These are phyloP conservation scores for Epinotia bilunana DNA, from an alignment of 2,888 invertebrate species.

Conservation along the genomic window DNA sequence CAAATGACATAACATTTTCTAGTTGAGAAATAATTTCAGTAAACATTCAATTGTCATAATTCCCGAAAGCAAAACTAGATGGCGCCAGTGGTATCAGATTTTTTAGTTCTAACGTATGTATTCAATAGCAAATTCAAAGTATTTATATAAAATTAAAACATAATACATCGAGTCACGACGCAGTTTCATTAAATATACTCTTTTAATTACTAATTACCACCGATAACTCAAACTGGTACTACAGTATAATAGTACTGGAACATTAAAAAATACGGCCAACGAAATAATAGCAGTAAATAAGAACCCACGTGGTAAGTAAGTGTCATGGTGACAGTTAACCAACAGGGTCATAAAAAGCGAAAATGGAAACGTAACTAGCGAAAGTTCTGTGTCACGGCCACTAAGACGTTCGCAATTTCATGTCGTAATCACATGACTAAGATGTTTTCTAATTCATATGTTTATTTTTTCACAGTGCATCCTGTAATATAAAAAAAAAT, in stretches of 20 bases:
- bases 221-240: neutral
- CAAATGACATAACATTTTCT: too few species aligned
- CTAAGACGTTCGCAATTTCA: neutral
- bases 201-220: neutral
- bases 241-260: too few species aligned
- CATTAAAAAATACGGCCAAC: too few species aligned
- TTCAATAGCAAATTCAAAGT: too few species aligned
- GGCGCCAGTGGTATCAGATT: neutral
- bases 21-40: too few species aligned
- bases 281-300: neutral
- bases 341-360: conserved; percentile 5
- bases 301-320: neutral
- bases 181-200: too few species aligned
- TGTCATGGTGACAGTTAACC: conserved; percentile 20
- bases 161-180: too few species aligned
- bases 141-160: too few species aligned
- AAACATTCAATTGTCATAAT: neutral
- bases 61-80: neutral
- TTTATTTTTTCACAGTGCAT: neutral
- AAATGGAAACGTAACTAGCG: conserved; percentile 13
- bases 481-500: too few species aligned
- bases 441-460: neutral
- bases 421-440: neutral
- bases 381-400: conserved; percentile 25
- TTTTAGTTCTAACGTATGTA: too few species aligned